Conservation (phyloP, 2,888 invertebrate genomes). For the Epiblema foenella region DNA sequence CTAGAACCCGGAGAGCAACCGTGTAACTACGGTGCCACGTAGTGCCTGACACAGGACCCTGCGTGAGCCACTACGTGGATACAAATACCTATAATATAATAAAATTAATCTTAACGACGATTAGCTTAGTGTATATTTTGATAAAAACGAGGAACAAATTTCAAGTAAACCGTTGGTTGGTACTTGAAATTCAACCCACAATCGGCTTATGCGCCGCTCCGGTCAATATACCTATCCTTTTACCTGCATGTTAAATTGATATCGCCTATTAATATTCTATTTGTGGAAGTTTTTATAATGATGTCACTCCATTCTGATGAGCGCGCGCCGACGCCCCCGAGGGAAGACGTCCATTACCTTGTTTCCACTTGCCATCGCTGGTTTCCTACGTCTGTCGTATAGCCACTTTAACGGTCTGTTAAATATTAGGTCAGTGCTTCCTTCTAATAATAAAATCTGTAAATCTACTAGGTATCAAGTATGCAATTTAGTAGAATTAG, state of each 20-base stretch:
- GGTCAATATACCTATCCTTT: conserved; percentile 18
- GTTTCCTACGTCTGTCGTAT: conserved; percentile 26
- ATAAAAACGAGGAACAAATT: background rate
- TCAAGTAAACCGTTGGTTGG: background rate
- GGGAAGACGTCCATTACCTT: conserved; percentile 44
- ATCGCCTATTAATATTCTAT: background rate
- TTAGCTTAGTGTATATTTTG: background rate
- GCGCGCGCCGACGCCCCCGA: conserved; percentile 25
- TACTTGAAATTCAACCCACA: conserved; percentile 18
- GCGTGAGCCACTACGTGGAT: conserved; percentile 37
- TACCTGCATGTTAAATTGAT: background rate
- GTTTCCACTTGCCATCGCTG: conserved; percentile 39
- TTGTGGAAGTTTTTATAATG: background rate
- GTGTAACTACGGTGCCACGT: conserved; percentile 24
- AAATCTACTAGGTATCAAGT: background rate
- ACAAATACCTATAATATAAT: conserved; percentile 29
- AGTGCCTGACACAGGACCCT: conserved; percentile 36
- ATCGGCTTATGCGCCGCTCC: background rate
- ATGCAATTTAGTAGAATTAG: too few relatives aligned
- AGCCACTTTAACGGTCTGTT: conserved; percentile 14
- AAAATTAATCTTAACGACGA: conserved; percentile 29
- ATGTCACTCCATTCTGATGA: conserved; percentile 7
- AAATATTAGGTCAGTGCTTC: conserved; percentile 12
- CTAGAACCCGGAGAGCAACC: conserved; percentile 23
- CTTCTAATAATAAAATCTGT: conserved; percentile 4